Percentiles rank a stretch among this genome's conserved stretches.
Evolutionary conservation across 2,113 vertebrate genomes (phyloP).

Genomic region (Hemiscyllium ocellatum): DNA sequence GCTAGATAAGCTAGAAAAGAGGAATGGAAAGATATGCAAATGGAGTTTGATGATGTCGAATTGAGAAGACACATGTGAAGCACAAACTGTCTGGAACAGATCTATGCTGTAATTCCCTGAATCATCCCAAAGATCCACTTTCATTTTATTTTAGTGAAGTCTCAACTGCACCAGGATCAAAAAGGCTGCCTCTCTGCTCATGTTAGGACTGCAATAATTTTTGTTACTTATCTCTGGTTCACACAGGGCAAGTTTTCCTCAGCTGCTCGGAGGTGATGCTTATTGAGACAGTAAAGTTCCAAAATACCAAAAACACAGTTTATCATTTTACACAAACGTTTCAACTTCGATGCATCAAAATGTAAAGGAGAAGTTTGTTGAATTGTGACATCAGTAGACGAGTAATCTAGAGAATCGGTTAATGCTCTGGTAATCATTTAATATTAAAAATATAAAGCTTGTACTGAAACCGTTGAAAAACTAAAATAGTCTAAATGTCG

Average conservation of each 20-base stretch:
- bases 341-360: background rate
- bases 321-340: background rate
- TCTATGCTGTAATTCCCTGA: background rate
- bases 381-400: too few species aligned
- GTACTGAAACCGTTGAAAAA: too few species aligned
- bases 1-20: background rate
- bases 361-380: too few species aligned
- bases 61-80: background rate
- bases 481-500: too few species aligned
- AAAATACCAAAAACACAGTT: background rate
- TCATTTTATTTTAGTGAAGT: background rate
- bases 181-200: background rate
- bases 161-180: background rate
- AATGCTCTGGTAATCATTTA: too few species aligned
- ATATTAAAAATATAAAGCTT: too few species aligned
- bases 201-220: background rate
- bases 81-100: background rate
- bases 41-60: background rate
- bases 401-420: too few species aligned
- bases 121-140: background rate
- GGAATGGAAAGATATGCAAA: background rate
- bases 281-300: too few species aligned
- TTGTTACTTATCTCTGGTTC: background rate
- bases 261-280: background rate
- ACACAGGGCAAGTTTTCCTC: background rate